A percentile compares a stretch with the other conserved stretches of the same genome.
phyloP scores from a whole-genome alignment of 2,797 vertebrate species.

The Coranthus polyacanthus region DNA sequence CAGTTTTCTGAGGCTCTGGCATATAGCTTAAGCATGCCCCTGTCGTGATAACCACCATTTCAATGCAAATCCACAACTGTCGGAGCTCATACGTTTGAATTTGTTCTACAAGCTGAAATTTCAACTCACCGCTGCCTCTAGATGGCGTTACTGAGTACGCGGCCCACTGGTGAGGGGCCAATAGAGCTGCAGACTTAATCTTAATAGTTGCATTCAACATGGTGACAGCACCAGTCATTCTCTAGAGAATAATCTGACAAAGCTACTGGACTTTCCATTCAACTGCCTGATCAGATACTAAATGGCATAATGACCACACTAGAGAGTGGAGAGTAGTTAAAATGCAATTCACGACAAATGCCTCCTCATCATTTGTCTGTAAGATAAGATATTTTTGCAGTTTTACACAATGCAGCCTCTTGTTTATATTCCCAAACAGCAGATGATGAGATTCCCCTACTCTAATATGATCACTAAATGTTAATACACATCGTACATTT shows the following conservation, averaged over 20 bases:
- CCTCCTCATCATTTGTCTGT: no score
- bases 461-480: slow-evolving; percentile 6
- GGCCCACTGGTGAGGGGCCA: not conserved
- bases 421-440: slow-evolving; percentile 39
- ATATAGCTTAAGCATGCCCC: slow-evolving; percentile 20
- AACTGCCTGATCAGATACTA: no score
- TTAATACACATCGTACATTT: slow-evolving; percentile 44
- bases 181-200: slow-evolving; percentile 14
- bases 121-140: slow-evolving; percentile 23
- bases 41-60: slow-evolving; percentile 20
- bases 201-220: no score
- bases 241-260: no score
- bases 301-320: no score
- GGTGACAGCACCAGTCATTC: no score
- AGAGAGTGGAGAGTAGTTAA: no score
- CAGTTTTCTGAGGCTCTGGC: slow-evolving; percentile 16
- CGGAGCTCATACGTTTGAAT: no score
- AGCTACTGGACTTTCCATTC: no score
- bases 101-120: no score
- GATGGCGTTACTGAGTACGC: slow-evolving; percentile 27
- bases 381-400: no score
- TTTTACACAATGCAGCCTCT: slow-evolving; percentile 16
- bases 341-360: no score
- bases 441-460: slow-evolving; percentile 21
- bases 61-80: not conserved